Evolutionary conservation across 2,113 vertebrate species (phyloP), one percentile per base, ranked within the genome.

Genomic region (Oreochromis spilurus): DNA sequence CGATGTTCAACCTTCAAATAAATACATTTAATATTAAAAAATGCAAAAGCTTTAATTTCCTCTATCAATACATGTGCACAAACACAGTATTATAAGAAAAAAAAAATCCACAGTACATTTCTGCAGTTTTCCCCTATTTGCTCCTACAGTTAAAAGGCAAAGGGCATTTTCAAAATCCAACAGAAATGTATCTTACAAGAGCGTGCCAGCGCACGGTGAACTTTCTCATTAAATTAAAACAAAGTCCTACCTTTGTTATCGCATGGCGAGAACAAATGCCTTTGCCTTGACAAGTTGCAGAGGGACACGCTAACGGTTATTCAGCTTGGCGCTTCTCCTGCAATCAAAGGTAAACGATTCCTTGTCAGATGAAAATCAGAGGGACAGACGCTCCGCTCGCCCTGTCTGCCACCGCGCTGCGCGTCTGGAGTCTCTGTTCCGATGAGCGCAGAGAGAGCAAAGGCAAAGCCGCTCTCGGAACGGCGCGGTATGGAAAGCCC

Each of bases 401-500:
- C 87, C 82, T 3, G 87, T 89, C 92, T 90, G 87, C 85, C 86
- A 81, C 93, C 89, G 91, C 85, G 92, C 91, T 82, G 88, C 88
- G 92, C 91, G 92, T 93, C 88, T 92, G 90, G 91, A 91, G 89
- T 84, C 88, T 88, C 91, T 82, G 85, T 57, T 86, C 60, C 16
- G 86, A 91, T 29, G 17, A 89, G 91, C 89, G 89, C 90, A 67
- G 79, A 38, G 84, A 84, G 70, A 89, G 62, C 70, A 81, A 88
- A 54, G 52, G 29, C 70, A 38, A 26, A 88, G 77, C 84, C 67
- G 81, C 82, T 70, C 57, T 83, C 88, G 16, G 87, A 67, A 82
- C 88, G 52, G 86, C 34, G 81, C 84, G 87, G 90, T 87, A 83
- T 88, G 90, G 89, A 91, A 95, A 94, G 95, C 95, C 96, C 94